phyloP scores from a whole-genome alignment of 2,113 vertebrate species.

The Lagopus leucura region DNA sequence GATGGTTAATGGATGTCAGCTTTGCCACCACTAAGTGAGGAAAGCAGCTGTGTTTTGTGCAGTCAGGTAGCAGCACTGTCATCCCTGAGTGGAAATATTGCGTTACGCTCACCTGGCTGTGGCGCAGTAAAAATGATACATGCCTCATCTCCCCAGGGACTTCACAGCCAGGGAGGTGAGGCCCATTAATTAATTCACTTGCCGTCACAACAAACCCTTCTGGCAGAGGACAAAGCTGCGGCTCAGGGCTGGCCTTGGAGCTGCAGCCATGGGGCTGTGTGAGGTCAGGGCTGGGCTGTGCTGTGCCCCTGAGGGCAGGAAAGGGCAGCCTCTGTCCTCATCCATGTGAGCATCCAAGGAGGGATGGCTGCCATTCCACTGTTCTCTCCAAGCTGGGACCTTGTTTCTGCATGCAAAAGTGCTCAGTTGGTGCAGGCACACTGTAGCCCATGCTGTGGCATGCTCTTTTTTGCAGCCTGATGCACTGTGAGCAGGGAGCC shows the following conservation, averaged over 20 bases:
- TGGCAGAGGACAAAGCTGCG: not conserved
- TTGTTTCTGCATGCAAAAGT: not conserved
- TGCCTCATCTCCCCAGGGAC: not conserved
- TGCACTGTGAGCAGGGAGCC: no score
- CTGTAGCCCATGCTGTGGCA: fast-evolving
- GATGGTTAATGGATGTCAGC: not conserved
- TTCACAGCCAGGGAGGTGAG: constrained; percentile 17
- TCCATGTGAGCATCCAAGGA: not conserved
- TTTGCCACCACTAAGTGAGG: not conserved
- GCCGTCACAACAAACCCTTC: constrained; percentile 11
- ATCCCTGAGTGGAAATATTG: not conserved
- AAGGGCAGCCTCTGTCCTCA: not conserved
- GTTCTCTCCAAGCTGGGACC: not conserved
- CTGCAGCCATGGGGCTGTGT: not conserved
- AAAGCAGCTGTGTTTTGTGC: not conserved
- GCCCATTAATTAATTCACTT: not conserved
- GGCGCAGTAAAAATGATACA: not conserved
- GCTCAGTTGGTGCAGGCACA: not conserved
- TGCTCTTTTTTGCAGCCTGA: not conserved
- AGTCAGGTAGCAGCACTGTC: not conserved
- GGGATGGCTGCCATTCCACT: not conserved
- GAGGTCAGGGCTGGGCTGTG: constrained; percentile 19
- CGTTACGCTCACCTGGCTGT: not conserved
- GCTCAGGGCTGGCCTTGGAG: not conserved
- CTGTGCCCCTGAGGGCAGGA: not conserved